Base-by-base conservation (phyloP, 2,797 vertebrate genomes). In the Hydrolagus colliei region DNA sequence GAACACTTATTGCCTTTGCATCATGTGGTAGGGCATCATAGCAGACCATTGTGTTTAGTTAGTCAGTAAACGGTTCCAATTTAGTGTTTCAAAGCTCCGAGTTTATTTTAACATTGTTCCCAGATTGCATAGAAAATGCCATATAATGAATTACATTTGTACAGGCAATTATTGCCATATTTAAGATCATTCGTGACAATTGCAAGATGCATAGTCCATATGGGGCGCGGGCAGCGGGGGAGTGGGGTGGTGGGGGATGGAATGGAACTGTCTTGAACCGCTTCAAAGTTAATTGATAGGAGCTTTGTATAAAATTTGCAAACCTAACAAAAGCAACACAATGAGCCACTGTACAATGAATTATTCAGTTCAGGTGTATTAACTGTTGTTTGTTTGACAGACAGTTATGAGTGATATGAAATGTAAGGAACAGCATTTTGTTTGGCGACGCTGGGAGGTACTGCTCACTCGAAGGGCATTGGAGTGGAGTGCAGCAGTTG, bases 361-460 rank as follows among this genome's bases (percentile, higher is more conserved):
- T 52, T 5, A 77, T 20, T 71, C 32, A 71, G 13, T 35, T 84
- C 32, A 12, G 11, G 65, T 68, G 63, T 68, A n/a, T 41, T 20
- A 71, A 84, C 32, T 84, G 79, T 71, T 27, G 65, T 84, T 68
- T 84, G 65, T 71, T 67, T 71, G 79, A 84, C 10, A 71, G 65
- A 84, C 79, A 52, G 32, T 84, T 84, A 68, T 68, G 27, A 71
- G 18, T 84, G 68, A 84, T 84, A 63, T 84, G 79, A 41, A 84
- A 84, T 84, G 79, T 84, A 84, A 41, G 71, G 79, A 67, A 35
- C 20, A 67, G 12, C 52, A 35, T 68, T 84, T 84, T 63, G 27
- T 84, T 68, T 11, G 79, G 65, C 67, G 79, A 35, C 63, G 41
- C 71, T 71, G 79, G 65, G 2, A 41, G 32, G 27, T 71, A 27